Percentiles rank a stretch among this genome's conserved stretches.
Evolutionary conservation across 2,113 vertebrate species (phyloP).

Genomic region (Microtus ochrogaster): DNA sequence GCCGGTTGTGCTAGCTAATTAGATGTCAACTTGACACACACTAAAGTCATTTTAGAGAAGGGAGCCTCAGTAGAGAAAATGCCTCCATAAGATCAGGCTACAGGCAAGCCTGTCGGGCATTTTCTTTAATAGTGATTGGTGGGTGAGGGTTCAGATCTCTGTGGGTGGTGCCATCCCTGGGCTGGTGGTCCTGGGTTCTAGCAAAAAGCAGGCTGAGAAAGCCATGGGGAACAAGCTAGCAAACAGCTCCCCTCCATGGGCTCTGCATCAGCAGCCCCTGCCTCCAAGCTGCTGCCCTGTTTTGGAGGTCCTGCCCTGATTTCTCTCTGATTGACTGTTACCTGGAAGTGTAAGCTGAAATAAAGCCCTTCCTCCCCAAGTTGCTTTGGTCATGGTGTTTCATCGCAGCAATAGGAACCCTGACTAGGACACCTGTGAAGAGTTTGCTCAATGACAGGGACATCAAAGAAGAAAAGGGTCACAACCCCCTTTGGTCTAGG

Average conservation of each 20-base stretch:
- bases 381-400: background rate
- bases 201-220: background rate
- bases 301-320: background rate
- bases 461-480: background rate
- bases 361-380: background rate
- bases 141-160: background rate
- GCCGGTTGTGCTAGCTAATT: background rate
- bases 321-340: background rate
- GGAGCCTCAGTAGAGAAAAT: background rate
- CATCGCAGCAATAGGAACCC: background rate
- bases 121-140: background rate
- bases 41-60: background rate
- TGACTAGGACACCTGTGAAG: background rate
- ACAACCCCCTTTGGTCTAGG: background rate
- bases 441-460: background rate
- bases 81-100: background rate
- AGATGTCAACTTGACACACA: background rate
- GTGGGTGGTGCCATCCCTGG: background rate
- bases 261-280: background rate
- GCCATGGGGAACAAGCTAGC: background rate
- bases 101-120: background rate
- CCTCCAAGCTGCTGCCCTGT: background rate
- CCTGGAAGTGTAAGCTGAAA: background rate
- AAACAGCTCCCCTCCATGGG: background rate
- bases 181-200: background rate